Conservation (phyloP, 1,140 invertebrate species). For the Zeugodacus cucurbitae region DNA sequence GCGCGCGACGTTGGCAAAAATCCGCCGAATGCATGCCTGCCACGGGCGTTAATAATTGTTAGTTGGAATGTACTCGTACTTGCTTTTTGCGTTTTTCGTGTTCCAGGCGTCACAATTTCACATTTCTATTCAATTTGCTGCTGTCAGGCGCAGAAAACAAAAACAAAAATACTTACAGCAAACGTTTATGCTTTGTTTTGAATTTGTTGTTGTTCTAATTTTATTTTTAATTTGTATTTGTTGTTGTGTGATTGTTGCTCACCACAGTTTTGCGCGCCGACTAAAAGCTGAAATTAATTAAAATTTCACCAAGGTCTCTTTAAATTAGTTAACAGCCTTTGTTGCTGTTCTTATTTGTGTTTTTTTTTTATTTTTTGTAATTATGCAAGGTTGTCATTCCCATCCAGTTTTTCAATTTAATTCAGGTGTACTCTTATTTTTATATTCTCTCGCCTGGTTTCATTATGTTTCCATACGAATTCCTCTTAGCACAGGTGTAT, state of each 20-base stretch:
- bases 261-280: not conserved
- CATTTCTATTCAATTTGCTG: constrained; percentile 18
- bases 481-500: too few species aligned
- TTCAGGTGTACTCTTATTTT: not conserved
- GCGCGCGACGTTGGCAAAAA: not conserved
- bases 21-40: not conserved
- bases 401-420: not conserved
- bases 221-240: not conserved
- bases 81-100: not conserved
- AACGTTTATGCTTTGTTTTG: too few species aligned
- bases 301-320: not conserved
- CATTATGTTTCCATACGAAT: too few species aligned
- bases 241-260: not conserved
- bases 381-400: not conserved
- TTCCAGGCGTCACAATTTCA: not conserved
- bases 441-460: too few species aligned
- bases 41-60: not conserved
- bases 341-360: not conserved
- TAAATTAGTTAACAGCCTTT: not conserved
- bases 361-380: not conserved
- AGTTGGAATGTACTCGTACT: not conserved
- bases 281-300: constrained; percentile 19
- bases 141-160: not conserved
- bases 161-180: too few species aligned
- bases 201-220: not conserved